Evolutionary conservation across 2,888 invertebrate species (phyloP).

Genomic region (Neelides folsomi): DNA sequence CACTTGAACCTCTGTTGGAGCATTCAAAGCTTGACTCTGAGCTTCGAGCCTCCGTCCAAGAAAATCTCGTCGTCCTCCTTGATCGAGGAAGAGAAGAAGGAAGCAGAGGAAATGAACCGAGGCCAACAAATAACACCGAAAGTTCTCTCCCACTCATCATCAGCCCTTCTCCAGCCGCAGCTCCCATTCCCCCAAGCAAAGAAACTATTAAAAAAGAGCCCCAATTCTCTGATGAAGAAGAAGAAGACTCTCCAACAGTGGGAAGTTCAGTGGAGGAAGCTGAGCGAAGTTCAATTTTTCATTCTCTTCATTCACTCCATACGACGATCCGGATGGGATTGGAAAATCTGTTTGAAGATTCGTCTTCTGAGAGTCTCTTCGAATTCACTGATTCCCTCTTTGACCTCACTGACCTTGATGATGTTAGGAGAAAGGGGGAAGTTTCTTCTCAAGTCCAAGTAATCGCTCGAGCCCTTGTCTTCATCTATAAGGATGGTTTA

Average conservation of each 20-base stretch:
- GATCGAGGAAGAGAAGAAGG: constrained; percentile 9
- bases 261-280: constrained; percentile 24
- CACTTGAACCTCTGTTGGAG: constrained; percentile 71
- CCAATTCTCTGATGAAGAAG: too few relatives aligned
- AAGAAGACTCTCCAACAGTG: constrained; percentile 23
- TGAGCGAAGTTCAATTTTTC: constrained; percentile 26
- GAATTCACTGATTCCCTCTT: too few relatives aligned
- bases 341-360: constrained; percentile 22
- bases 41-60: constrained; percentile 65
- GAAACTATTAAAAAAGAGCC: too few relatives aligned
- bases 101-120: background rate
- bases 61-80: constrained; percentile 43
- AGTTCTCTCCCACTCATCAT: constrained; percentile 7
- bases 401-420: too few relatives aligned
- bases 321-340: constrained; percentile 25
- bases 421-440: too few relatives aligned
- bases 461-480: constrained; percentile 21
- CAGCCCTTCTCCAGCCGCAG: constrained; percentile 5
- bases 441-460: background rate
- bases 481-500: constrained; percentile 26
- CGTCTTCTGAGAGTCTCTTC: constrained; percentile 4
- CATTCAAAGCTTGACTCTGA: constrained; percentile 76
- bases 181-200: background rate
- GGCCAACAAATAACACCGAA: constrained; percentile 6
- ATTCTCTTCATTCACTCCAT: constrained; percentile 23